Conservation (phyloP, 2,113 vertebrate species). For the Hippocampus zosterae region DNA sequence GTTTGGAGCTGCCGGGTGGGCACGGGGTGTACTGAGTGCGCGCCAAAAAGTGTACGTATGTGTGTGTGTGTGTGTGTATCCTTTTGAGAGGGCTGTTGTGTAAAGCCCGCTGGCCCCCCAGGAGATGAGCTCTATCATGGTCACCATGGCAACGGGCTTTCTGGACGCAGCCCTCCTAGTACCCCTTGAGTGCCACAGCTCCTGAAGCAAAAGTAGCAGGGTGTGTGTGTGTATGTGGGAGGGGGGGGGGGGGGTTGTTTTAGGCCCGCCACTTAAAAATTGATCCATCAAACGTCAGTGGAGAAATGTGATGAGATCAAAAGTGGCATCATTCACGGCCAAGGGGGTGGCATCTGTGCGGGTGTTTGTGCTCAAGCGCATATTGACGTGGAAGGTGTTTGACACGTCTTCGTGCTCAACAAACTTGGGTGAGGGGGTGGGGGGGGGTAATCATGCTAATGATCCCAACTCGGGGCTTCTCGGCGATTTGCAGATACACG, state of each 20-base stretch:
- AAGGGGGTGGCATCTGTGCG: slow-evolving; percentile 45
- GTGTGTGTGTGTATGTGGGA: slow-evolving; percentile 27
- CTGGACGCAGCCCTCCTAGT: slow-evolving; percentile 64
- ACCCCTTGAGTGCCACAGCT: slow-evolving; percentile 62
- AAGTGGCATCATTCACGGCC: slow-evolving; percentile 55
- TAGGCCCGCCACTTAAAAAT: slow-evolving; percentile 69
- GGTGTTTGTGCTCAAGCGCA: slow-evolving; percentile 48
- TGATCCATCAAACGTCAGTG: slow-evolving; percentile 69
- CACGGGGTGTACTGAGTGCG: not conserved
- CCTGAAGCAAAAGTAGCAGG: slow-evolving; percentile 48
- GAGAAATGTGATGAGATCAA: slow-evolving; percentile 63
- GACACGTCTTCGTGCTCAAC: slow-evolving; percentile 39
- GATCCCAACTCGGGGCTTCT: not conserved
- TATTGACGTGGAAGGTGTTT: slow-evolving; percentile 40
- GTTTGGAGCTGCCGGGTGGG: not conserved
- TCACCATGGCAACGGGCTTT: slow-evolving; percentile 74
- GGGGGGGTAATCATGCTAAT: not conserved
- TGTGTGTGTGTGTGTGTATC: slow-evolving; percentile 22
- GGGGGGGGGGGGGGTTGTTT: slow-evolving; percentile 35
- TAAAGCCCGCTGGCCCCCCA: slow-evolving; percentile 61
- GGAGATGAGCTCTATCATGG: slow-evolving; percentile 69
- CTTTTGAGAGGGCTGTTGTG: slow-evolving; percentile 52
- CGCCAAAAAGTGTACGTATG: slow-evolving; percentile 8
- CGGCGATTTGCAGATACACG: not conserved
- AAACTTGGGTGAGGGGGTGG: slow-evolving; percentile 1